Evolutionary conservation across 2,888 invertebrate genomes (phyloP).

Genomic region (Harmothoe impar): DNA sequence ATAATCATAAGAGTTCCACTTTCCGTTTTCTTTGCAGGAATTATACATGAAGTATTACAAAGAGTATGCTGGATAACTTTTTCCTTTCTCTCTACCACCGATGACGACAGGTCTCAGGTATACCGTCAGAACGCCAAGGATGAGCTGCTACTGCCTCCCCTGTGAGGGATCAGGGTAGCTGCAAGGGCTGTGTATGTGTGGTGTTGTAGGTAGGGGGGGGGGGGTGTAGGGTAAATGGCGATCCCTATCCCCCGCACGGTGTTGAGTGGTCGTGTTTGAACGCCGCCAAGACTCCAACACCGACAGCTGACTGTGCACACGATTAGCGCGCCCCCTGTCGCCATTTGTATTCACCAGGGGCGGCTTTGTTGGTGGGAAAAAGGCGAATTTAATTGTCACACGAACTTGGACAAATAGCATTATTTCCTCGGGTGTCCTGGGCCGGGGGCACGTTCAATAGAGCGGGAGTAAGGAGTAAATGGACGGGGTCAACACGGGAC

Average conservation of each 20-base stretch:
- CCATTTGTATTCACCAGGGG: conserved; percentile 44
- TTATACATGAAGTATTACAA: too few relatives aligned
- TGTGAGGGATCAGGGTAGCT: background rate
- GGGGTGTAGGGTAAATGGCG: background rate
- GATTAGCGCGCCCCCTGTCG: background rate
- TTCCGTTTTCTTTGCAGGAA: too few relatives aligned
- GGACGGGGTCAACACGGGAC: background rate
- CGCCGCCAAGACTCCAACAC: background rate
- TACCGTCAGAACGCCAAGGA: too few relatives aligned
- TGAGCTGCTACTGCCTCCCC: too few relatives aligned
- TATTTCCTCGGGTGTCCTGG: conserved; percentile 46
- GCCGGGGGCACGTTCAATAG: conserved; percentile 19
- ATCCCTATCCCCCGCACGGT: too few relatives aligned
- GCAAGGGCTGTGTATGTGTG: background rate
- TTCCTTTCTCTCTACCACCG: too few relatives aligned
- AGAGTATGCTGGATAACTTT: too few relatives aligned
- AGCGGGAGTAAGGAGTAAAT: conserved; percentile 37
- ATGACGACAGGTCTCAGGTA: too few relatives aligned
- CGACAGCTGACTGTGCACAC: conserved; percentile 46
- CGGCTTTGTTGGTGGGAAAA: conserved; percentile 35
- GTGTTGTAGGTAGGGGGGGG: background rate
- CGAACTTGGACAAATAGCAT: conserved; percentile 48
- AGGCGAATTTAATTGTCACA: conserved; percentile 50
- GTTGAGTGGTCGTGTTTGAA: conserved; percentile 1
- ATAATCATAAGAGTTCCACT: too few relatives aligned